phyloP scores from a whole-genome alignment of 1,140 invertebrate species.

The Atta texana region DNA sequence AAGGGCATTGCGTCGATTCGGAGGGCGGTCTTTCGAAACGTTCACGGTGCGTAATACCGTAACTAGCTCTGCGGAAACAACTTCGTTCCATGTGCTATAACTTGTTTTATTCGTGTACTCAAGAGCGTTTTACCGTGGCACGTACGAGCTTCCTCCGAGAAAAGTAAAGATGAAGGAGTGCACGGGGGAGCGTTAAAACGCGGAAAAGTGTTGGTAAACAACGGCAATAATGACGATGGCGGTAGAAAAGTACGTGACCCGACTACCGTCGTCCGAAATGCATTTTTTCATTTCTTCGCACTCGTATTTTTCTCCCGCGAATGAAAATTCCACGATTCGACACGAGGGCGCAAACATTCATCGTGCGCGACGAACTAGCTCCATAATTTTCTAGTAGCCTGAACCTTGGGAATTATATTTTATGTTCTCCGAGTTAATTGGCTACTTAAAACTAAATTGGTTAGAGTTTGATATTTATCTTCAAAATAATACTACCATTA shows the following conservation, averaged over 20 bases:
- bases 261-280: constrained; percentile 42
- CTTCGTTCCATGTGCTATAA: constrained; percentile 34
- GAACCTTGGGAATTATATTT: constrained; percentile 2
- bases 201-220: constrained; percentile 62
- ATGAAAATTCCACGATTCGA: constrained; percentile 39
- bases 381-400: constrained; percentile 15
- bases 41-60: constrained; percentile 36
- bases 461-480: constrained; percentile 10
- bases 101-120: constrained; percentile 47
- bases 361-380: not conserved
- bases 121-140: constrained; percentile 35
- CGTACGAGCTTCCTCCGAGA: constrained; percentile 6
- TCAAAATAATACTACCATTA: constrained; percentile 9
- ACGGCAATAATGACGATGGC: constrained; percentile 58
- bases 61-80: constrained; percentile 19
- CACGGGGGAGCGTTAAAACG: constrained; percentile 42
- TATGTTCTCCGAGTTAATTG: not conserved
- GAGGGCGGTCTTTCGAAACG: constrained; percentile 29
- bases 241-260: constrained; percentile 36
- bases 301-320: constrained; percentile 14
- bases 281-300: constrained; percentile 27
- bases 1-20: constrained; percentile 46
- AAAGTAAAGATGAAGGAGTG: constrained; percentile 27
- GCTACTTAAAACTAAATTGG: not conserved
- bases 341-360: not conserved